Evolutionary conservation across 2,113 vertebrate species (phyloP).

Genomic region (Nothoprocta pentlandii): DNA sequence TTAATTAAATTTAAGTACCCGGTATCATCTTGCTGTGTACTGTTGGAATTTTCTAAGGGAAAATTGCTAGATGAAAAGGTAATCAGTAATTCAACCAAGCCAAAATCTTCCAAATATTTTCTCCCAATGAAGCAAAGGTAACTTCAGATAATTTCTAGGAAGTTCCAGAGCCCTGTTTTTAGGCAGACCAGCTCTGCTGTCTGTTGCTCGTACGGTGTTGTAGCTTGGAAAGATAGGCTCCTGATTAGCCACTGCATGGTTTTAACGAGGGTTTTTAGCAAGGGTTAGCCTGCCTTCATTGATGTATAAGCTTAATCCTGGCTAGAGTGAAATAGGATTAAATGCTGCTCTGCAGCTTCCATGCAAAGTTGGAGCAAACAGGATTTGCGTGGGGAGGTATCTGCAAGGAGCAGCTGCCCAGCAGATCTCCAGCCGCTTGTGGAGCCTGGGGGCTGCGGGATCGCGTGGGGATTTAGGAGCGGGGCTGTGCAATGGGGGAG

Average conservation of each 20-base stretch:
- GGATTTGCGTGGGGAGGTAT: conserved; percentile 51
- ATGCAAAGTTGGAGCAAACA: conserved; percentile 1
- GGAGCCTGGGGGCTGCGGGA: neutral
- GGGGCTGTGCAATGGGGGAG: neutral
- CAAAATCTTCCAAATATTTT: neutral
- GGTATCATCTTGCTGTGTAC: neutral
- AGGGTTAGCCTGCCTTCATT: neutral
- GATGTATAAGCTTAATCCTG: neutral
- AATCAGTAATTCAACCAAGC: neutral
- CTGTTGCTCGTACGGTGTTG: no score
- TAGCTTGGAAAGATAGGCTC: neutral
- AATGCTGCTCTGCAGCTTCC: neutral
- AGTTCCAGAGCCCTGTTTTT: neutral
- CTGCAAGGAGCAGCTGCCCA: conserved; percentile 23
- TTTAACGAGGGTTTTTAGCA: neutral
- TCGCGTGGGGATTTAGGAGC: neutral
- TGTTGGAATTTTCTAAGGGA: neutral
- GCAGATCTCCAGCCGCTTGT: neutral
- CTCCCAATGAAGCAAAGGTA: neutral
- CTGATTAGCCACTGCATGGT: neutral
- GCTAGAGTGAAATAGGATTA: conserved; percentile 29
- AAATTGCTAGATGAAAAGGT: neutral
- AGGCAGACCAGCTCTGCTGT: no score
- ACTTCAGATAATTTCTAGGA: neutral
- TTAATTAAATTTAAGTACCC: neutral